These are phyloP conservation scores for Sussaba pulchella DNA, from an alignment of 2,888 invertebrate genomes.

Conservation along the genomic window DNA sequence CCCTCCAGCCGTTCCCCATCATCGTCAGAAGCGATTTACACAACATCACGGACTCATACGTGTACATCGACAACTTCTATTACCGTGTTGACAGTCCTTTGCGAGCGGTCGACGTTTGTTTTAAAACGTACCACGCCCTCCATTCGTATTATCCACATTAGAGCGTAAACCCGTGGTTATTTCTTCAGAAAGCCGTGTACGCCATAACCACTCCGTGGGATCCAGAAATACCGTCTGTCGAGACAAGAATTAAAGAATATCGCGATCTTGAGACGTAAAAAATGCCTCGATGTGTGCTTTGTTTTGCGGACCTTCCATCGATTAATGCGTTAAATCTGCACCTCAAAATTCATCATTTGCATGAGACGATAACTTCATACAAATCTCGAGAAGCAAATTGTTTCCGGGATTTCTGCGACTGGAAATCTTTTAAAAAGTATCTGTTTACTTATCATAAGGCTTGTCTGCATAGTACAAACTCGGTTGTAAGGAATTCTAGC, in stretches of 20 bases:
- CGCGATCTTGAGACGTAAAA: too few species aligned
- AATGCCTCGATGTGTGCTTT: background rate
- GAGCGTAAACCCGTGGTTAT: constrained; percentile 42
- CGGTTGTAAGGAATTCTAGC: too few species aligned
- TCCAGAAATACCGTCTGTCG: constrained; percentile 10
- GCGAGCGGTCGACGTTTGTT: constrained; percentile 50
- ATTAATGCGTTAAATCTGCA: background rate
- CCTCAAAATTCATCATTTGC: background rate
- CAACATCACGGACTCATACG: too few species aligned
- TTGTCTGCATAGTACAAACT: background rate
- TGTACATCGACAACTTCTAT: constrained; percentile 31
- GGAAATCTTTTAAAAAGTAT: too few species aligned
- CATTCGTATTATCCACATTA: constrained; percentile 40
- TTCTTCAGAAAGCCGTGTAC: constrained; percentile 16
- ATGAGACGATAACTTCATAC: background rate
- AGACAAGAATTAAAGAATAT: too few species aligned
- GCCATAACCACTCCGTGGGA: constrained; percentile 22
- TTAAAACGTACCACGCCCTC: constrained; percentile 41
- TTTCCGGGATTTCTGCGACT: background rate
- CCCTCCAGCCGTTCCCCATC: constrained; percentile 15
- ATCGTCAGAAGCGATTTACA: background rate
- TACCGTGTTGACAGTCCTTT: constrained; percentile 47
- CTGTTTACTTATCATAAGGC: background rate
- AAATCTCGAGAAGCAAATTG: background rate
- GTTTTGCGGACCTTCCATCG: background rate